phyloP scores from a whole-genome alignment of 2,797 vertebrate genomes.

The Clarias laeviceps region DNA sequence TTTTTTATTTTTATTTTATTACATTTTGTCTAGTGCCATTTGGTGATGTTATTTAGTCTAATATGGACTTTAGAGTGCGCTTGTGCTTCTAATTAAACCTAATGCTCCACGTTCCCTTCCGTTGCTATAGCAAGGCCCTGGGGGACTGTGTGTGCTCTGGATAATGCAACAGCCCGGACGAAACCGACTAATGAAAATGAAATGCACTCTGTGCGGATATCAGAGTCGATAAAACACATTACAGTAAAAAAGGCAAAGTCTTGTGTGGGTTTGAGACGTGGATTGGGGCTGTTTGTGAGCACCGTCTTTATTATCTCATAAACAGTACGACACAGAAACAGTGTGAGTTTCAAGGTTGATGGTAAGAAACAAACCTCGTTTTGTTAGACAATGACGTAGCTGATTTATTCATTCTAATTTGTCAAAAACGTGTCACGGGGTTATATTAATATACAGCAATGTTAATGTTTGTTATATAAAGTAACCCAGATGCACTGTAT shows the following conservation, averaged over 20 bases:
- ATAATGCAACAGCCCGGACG: conserved; percentile 16
- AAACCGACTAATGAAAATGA: conserved; percentile 28
- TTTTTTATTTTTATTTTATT: conserved; percentile 4
- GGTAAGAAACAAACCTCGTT: neutral
- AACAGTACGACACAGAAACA: neutral
- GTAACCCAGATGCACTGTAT: neutral
- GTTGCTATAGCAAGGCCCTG: conserved; percentile 14
- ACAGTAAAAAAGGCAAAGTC: neutral
- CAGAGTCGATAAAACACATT: conserved; percentile 12
- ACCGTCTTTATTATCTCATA: neutral
- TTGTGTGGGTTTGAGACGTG: neutral
- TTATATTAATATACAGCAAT: neutral
- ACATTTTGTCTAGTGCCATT: conserved; percentile 1
- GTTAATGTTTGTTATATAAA: neutral
- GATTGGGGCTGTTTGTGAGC: neutral
- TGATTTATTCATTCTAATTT: neutral
- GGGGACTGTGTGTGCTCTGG: conserved; percentile 17
- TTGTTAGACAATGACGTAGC: neutral
- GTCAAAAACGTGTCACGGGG: neutral
- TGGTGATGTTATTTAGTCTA: conserved; percentile 9
- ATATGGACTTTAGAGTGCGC: neutral
- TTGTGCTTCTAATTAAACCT: conserved; percentile 27
- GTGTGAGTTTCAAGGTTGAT: neutral
- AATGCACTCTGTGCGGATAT: conserved; percentile 7
- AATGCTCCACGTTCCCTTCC: conserved; percentile 36